Percentiles rank a stretch among this genome's conserved stretches.
Evolutionary conservation across 2,888 invertebrate genomes (phyloP).

Genomic region (Drosophila macrospina): DNA sequence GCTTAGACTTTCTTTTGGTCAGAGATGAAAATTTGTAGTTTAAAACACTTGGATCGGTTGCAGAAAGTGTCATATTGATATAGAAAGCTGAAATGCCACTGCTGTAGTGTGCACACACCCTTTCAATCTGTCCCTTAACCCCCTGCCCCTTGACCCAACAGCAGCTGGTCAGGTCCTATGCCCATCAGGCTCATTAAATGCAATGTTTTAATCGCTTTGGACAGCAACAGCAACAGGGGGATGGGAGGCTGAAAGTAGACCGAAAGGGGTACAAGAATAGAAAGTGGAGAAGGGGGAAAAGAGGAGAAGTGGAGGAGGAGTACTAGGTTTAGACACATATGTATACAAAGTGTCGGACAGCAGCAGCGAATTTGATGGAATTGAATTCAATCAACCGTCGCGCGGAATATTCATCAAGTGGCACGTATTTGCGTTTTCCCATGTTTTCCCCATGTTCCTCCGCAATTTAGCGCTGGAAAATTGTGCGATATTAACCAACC

Average conservation of each 20-base stretch:
- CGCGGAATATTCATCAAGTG: slow-evolving; percentile 36
- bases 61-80: no score
- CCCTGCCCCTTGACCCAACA: slow-evolving; percentile 3
- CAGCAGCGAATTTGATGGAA: slow-evolving; percentile 26
- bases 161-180: slow-evolving; percentile 7
- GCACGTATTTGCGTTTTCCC: slow-evolving; percentile 35
- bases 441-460: slow-evolving; percentile 5
- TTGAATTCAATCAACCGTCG: slow-evolving; percentile 21
- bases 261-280: background rate
- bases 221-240: slow-evolving; percentile 12
- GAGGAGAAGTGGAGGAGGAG: background rate
- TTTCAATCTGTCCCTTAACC: no score
- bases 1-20: no score
- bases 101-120: no score
- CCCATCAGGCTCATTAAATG: slow-evolving; percentile 36
- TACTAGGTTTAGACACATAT: background rate
- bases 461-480: background rate
- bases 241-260: background rate
- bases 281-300: background rate
- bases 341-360: background rate
- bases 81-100: slow-evolving; percentile 11
- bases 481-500: slow-evolving; percentile 28
- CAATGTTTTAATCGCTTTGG: slow-evolving; percentile 35
- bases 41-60: no score
- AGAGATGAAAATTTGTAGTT: no score